phyloP scores from a whole-genome alignment of 2,888 invertebrate genomes.

The Dusona sp. region DNA sequence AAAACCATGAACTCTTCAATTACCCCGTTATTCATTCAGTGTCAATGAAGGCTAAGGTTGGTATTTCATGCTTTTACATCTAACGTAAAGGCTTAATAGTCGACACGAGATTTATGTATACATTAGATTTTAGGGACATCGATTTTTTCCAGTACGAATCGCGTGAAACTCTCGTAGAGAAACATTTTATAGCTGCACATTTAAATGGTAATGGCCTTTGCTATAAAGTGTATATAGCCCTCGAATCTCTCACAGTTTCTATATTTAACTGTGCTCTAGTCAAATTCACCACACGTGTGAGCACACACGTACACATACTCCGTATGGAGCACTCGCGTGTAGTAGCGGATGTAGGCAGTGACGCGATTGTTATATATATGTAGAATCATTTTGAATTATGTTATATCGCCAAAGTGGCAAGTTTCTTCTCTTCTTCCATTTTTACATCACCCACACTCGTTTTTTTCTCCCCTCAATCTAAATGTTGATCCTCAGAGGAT shows the following conservation, averaged over 20 bases:
- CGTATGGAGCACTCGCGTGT: constrained; percentile 7
- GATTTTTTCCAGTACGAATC: constrained; percentile 11
- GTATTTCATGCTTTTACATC: constrained; percentile 32
- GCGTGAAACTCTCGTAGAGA: constrained; percentile 43
- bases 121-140: constrained; percentile 14
- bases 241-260: constrained; percentile 45
- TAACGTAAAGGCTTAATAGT: constrained; percentile 3
- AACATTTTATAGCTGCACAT: constrained; percentile 51
- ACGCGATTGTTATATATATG: constrained; percentile 33
- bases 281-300: constrained; percentile 32
- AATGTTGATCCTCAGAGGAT: constrained; percentile 51
- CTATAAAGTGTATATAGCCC: constrained; percentile 54
- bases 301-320: constrained; percentile 15
- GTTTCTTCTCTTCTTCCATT: constrained; percentile 19
- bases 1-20: constrained; percentile 8
- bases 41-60: constrained; percentile 6
- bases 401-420: constrained; percentile 48
- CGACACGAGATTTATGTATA: background rate
- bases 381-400: constrained; percentile 50
- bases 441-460: background rate
- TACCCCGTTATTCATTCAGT: constrained; percentile 12
- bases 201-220: constrained; percentile 59
- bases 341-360: constrained; percentile 34
- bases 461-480: constrained; percentile 44
- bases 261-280: constrained; percentile 62